Percentiles rank a stretch among this genome's conserved stretches.
phyloP scores from a whole-genome alignment of 2,888 invertebrate species.

The Tinea pellionella region DNA sequence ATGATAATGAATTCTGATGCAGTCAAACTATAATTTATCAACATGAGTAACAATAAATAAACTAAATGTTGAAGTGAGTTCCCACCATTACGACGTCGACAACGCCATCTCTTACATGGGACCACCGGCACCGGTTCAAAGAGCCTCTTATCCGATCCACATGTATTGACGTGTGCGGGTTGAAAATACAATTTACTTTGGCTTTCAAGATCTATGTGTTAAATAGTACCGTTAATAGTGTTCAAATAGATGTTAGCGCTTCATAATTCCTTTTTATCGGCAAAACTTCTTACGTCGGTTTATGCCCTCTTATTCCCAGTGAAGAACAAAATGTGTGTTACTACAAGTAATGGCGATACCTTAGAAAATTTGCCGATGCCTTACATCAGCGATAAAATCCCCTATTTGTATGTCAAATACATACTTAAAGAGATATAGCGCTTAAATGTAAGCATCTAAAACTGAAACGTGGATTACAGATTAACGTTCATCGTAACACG shows the following conservation, averaged over 20 bases:
- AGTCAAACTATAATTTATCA: too few species aligned
- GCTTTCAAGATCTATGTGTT: neutral
- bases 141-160: conserved; percentile 12
- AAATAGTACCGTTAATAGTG: neutral
- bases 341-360: too few species aligned
- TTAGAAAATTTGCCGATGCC: too few species aligned
- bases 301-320: too few species aligned
- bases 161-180: conserved; percentile 11
- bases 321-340: too few species aligned
- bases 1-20: too few species aligned
- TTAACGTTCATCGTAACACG: conserved; percentile 1
- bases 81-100: neutral
- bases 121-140: neutral
- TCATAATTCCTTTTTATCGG: too few species aligned
- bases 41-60: too few species aligned
- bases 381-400: too few species aligned
- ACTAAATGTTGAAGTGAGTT: neutral
- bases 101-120: neutral
- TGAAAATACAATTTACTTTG: conserved; percentile 11
- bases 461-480: conserved; percentile 2
- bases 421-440: neutral
- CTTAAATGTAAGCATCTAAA: neutral
- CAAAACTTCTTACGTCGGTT: too few species aligned
- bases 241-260: too few species aligned
- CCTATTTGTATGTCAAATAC: neutral